A percentile compares a stretch with the other conserved stretches of the same genome.
Conservation (phyloP, 1,140 invertebrate genomes). For the Drosophila mojavensis region DNA sequence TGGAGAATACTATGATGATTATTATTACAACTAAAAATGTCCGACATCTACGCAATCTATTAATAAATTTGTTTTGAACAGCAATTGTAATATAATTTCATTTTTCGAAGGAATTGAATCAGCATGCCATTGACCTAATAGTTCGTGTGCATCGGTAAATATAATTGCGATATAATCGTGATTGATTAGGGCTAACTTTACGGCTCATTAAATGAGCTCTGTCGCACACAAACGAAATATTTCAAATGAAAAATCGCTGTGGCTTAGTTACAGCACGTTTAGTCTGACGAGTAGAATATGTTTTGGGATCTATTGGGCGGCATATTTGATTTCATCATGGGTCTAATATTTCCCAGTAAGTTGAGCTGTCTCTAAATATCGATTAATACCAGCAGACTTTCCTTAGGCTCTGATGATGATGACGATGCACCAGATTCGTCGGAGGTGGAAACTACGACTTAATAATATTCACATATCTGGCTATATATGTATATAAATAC, state of each 20-base stretch:
- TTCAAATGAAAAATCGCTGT: slow-evolving; percentile 30
- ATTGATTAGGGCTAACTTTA: slow-evolving; percentile 41
- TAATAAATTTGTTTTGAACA: slow-evolving; percentile 62
- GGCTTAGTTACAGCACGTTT: slow-evolving; percentile 65
- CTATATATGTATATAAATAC: not conserved
- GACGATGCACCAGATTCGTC: slow-evolving; percentile 74
- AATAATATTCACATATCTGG: not conserved
- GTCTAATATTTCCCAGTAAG: slow-evolving; percentile 75
- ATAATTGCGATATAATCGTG: not conserved
- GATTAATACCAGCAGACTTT: not conserved
- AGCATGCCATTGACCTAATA: slow-evolving; percentile 43
- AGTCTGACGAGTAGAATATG: slow-evolving; percentile 58
- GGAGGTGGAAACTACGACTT: slow-evolving; percentile 72
- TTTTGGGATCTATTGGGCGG: slow-evolving; percentile 75
- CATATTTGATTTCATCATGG: slow-evolving; percentile 68
- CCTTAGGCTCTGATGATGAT: slow-evolving; percentile 58
- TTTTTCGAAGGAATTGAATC: slow-evolving; percentile 54
- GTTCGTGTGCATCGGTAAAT: slow-evolving; percentile 23
- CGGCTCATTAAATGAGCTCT: slow-evolving; percentile 63
- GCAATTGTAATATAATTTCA: slow-evolving; percentile 1
- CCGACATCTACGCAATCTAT: slow-evolving; percentile 29
- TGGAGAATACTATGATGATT: slow-evolving; percentile 42
- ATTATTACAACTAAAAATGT: slow-evolving; percentile 14
- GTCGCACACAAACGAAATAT: not conserved
- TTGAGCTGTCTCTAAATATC: not conserved